phyloP scores from a whole-genome alignment of 2,888 invertebrate genomes.

The Acronicta alni region DNA sequence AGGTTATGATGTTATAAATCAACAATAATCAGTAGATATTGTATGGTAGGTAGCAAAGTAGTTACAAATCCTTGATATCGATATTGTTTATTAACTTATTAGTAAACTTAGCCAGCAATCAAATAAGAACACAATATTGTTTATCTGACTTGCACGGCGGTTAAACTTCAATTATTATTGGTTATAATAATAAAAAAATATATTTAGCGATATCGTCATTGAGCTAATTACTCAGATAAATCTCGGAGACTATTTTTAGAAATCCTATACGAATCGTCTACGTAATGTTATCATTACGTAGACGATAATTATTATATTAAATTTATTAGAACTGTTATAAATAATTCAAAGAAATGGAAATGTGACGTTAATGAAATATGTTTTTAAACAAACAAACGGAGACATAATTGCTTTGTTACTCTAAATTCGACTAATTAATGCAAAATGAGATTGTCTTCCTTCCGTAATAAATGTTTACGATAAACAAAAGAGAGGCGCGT shows the following conservation, averaged over 20 bases:
- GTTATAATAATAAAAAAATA: conserved; percentile 4
- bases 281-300: too few relatives aligned
- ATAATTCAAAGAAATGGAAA: neutral
- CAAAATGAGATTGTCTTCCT: conserved; percentile 21
- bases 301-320: neutral
- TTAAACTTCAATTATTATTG: conserved; percentile 8
- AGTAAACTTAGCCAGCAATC: conserved; percentile 3
- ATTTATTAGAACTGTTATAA: neutral
- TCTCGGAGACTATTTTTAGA: neutral
- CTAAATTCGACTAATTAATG: conserved; percentile 6
- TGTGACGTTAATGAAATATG: neutral
- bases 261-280: too few relatives aligned
- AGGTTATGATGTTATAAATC: conserved; percentile 21
- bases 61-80: conserved; percentile 13
- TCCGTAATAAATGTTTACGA: conserved; percentile 5
- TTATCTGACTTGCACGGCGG: conserved; percentile 19
- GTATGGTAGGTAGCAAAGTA: too few relatives aligned
- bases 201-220: conserved; percentile 1
- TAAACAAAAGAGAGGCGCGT: conserved; percentile 22
- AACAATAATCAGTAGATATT: too few relatives aligned
- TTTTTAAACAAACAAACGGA: neutral
- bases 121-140: conserved; percentile 10
- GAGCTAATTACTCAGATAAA: conserved; percentile 8
- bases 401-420: conserved; percentile 13
- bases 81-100: conserved; percentile 1